Evolutionary conservation across 2,888 invertebrate species (phyloP), one percentile per base, ranked within the genome.

Genomic region (Phasia obesa): DNA sequence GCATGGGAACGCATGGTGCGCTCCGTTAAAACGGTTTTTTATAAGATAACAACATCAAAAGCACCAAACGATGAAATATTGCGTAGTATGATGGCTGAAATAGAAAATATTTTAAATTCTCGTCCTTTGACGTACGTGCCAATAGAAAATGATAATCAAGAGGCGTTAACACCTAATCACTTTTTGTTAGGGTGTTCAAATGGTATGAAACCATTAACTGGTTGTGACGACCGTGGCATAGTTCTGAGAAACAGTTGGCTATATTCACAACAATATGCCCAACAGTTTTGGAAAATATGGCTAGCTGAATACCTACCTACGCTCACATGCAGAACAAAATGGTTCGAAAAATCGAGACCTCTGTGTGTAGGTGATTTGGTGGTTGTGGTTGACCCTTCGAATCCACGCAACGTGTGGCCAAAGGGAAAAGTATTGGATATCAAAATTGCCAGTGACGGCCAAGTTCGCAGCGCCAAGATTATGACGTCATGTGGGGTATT

Each of bases 1-100:
- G n/a, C 55, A 0, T 70, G 70, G 70, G 70, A 70, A 44, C 57
- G 70, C 15, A 4, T 70, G 19, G 70, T 70, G 6, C 57, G 59
- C n/a, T 59, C 70, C 6, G 53, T 67, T 7, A 67, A 67, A 23
- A 21, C 67, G 38, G 38, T 49, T 49, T 25, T 47, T n/a, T 67
- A 65, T 17, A 65, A 49, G 17, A 65, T 65, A 23, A 49, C 27
- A 7, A 11, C 38, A 38, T 38, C 38, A 13, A 38, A 13, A 38
- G 13, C 13, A 38, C 38, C 38, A 7, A 38, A 38, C 11, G 38
- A 38, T 11, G 38, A 23, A 23, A 23, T 15, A 42, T 23, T 38
- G 3, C 38, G 38, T 11, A 13, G 38, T 11, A 38, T 38, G 38
- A 38, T 38, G 38, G 38, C 38, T 38, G 38, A 38, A 11, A 13